Evolutionary conservation across 2,113 vertebrate genomes (phyloP).

Genomic region (Paramisgurnus dabryanus): DNA sequence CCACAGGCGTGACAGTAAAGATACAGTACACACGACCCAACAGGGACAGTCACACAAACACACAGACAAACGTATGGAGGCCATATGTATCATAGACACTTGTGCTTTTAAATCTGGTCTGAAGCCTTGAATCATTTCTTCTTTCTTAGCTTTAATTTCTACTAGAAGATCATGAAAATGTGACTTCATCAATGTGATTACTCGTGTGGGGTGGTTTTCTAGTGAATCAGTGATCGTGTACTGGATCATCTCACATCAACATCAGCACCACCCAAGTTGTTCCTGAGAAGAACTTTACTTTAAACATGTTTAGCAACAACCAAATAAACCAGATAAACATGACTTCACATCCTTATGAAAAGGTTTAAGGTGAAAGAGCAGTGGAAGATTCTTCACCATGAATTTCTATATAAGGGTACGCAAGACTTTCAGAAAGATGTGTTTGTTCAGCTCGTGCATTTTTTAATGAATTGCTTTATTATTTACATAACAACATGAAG

Average conservation of each 20-base stretch:
- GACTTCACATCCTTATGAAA: conserved; percentile 15
- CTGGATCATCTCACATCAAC: conserved; percentile 8
- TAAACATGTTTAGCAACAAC: conserved; percentile 12
- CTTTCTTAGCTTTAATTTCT: background rate
- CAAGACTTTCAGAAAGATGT: too few species aligned
- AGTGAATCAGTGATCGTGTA: conserved; percentile 1
- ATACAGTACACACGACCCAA: background rate
- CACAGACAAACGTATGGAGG: background rate
- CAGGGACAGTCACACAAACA: background rate
- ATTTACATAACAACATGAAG: too few species aligned
- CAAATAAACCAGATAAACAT: conserved; percentile 37
- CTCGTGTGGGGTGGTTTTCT: background rate
- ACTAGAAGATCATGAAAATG: background rate
- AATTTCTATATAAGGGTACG: too few species aligned
- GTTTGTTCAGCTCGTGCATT: too few species aligned
- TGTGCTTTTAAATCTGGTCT: background rate
- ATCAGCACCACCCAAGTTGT: conserved; percentile 10
- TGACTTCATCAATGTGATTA: background rate
- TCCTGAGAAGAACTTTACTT: background rate
- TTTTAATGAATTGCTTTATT: too few species aligned
- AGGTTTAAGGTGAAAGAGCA: background rate
- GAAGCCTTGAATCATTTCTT: background rate
- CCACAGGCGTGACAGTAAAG: conserved; percentile 6
- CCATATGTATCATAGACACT: background rate
- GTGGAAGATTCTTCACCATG: background rate